Evolutionary conservation across 2,797 vertebrate species (phyloP), one percentile per base, ranked within the genome.

Genomic region (Gymnoscopelus microlampas): DNA sequence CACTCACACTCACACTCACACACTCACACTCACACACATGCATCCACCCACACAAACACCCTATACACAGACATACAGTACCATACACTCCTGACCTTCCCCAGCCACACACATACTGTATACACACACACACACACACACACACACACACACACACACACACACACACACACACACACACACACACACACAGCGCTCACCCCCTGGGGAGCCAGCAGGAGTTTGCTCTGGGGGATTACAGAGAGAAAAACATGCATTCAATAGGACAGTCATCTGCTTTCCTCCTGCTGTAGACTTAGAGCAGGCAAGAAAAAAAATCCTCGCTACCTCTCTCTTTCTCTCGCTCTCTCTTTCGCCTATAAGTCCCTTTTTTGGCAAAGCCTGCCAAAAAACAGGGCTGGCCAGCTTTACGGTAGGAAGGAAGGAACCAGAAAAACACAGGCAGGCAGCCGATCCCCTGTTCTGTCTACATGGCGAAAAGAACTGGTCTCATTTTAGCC

Each of bases 181-280:
- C 62, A 77, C 65, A 87, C 79, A 78, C 82, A 74, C 81, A 71
- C 84, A 76, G 82, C 81, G 73, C 75, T 76, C 85, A 84, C 84
- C 88, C 89, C 93, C 90, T 76, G 83, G 87, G 87, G 89, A 89
- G 91, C 39, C 90, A 89, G 89, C 89, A 90, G 92, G 84, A 93
- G 89, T 85, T 88, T 65, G 89, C 92, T 92, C 89, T 85, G 85
- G 87, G 85, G 93, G 93, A 94, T 94, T 93, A 94, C 87, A 81
- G 85, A 79, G 79, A 79, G 78, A 71, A 73, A 86, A 88, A 87
- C 88, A 87, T 71, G 76, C 84, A 87, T 89, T 86, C 86, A 87
- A 85, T 82, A 86, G 85, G 85, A 87, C 82, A 80, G 83, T 90
- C 88, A 83, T 90, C 89, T 92, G 90, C 82, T 88, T 87, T 82